These are phyloP conservation scores for Drymonia ruficornis DNA, from an alignment of 2,888 invertebrate genomes.

Conservation along the genomic window DNA sequence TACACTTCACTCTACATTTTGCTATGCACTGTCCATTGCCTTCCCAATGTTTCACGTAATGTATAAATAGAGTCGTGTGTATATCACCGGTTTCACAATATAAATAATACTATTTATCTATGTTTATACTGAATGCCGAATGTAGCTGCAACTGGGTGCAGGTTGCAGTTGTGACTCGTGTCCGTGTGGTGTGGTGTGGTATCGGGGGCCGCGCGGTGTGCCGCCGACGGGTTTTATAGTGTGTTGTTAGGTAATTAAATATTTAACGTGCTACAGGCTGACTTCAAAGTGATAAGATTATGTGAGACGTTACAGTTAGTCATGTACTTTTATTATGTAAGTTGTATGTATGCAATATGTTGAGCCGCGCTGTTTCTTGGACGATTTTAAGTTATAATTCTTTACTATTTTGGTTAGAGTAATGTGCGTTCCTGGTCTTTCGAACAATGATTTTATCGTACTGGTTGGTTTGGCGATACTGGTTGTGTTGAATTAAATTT, in stretches of 20 bases:
- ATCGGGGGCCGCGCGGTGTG: not conserved
- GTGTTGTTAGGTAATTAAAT: not conserved
- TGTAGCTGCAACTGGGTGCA: not conserved
- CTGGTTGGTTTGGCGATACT: no score
- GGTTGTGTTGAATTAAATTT: no score
- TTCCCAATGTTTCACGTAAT: not conserved
- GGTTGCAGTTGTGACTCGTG: not conserved
- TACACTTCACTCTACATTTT: no score
- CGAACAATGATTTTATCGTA: no score
- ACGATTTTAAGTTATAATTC: not conserved
- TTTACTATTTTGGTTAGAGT: no score
- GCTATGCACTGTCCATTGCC: no score
- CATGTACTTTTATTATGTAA: not conserved
- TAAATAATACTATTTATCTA: not conserved
- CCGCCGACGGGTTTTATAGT: not conserved
- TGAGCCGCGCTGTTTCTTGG: not conserved
- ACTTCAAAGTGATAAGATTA: conserved; percentile 1
- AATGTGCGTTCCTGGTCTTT: no score
- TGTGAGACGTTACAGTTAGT: conserved; percentile 1
- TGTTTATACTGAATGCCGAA: not conserved
- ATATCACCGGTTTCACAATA: not conserved
- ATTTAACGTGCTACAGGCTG: conserved; percentile 1
- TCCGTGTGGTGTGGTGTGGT: no score
- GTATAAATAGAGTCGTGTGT: not conserved
- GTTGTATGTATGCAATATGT: not conserved